Conservation (phyloP, 2,797 vertebrate species). For the Chelonia mydas region DNA sequence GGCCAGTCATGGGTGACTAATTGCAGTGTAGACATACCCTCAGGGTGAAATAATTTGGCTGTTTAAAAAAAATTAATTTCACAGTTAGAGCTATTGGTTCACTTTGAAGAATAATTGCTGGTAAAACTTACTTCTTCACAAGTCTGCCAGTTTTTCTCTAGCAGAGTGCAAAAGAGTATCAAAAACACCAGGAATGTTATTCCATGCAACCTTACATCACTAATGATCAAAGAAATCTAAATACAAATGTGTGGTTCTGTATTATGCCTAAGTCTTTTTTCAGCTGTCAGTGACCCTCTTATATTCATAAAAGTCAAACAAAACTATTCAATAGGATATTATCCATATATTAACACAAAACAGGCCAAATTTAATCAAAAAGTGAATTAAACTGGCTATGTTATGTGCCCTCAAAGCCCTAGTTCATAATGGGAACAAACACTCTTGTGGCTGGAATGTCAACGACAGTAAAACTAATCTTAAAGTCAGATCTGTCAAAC, state of each 20-base stretch:
- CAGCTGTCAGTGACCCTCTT: not conserved
- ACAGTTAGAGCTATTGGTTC: slow-evolving; percentile 37
- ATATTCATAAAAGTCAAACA: not conserved
- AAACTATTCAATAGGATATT: not conserved
- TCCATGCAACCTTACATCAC: not conserved
- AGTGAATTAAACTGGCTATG: not conserved
- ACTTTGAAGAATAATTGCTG: slow-evolving; percentile 4
- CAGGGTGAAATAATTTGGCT: not conserved
- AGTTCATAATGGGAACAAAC: not conserved
- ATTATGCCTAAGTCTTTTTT: not conserved
- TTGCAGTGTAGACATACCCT: not conserved
- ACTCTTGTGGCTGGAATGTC: not conserved
- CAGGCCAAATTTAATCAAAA: not conserved
- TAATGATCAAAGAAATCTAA: slow-evolving; percentile 17
- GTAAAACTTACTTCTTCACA: slow-evolving; percentile 30
- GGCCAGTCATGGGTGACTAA: not conserved
- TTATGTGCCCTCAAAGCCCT: not conserved
- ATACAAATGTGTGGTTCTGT: not conserved
- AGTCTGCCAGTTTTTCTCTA: slow-evolving; percentile 17
- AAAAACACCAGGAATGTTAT: not conserved
- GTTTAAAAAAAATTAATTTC: slow-evolving; percentile 27
- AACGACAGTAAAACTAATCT: not conserved
- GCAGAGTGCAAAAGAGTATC: not conserved
- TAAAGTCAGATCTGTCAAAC: not conserved
- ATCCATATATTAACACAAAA: slow-evolving; percentile 3